Percentiles rank a stretch among this genome's conserved stretches.
phyloP scores from a whole-genome alignment of 2,113 vertebrate species.

The Chaetodon trifascialis region DNA sequence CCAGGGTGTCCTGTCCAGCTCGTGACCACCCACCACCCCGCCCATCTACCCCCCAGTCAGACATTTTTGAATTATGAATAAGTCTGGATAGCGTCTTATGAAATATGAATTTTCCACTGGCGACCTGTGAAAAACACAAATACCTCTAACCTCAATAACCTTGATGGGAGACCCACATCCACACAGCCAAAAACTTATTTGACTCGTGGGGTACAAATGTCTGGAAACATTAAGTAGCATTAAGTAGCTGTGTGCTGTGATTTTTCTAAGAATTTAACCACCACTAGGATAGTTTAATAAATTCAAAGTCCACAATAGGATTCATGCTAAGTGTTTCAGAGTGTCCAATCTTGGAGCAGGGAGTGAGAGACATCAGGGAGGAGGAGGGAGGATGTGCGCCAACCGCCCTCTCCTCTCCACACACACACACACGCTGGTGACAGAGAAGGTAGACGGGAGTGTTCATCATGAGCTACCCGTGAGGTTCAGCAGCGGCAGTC shows the following conservation, averaged over 20 bases:
- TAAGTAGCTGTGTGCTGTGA: background rate
- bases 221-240: background rate
- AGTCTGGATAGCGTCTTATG: slow-evolving; percentile 74
- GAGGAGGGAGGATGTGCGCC: slow-evolving; percentile 43
- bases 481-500: background rate
- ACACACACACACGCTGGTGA: slow-evolving; percentile 34
- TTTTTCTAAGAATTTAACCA: background rate
- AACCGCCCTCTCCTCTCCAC: slow-evolving; percentile 20
- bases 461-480: slow-evolving; percentile 17
- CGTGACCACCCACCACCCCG: slow-evolving; percentile 56
- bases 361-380: slow-evolving; percentile 33
- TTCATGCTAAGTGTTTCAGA: background rate
- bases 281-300: background rate
- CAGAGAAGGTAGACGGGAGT: slow-evolving; percentile 34
- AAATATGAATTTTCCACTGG: slow-evolving; percentile 78
- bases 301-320: background rate
- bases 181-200: slow-evolving; percentile 1
- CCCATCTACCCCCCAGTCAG: slow-evolving; percentile 62
- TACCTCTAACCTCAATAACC: background rate
- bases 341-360: background rate
- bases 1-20: slow-evolving; percentile 58
- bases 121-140: slow-evolving; percentile 29
- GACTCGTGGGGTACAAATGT: background rate
- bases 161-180: background rate
- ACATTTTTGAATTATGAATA: slow-evolving; percentile 81